Percentiles rank a stretch among this genome's conserved stretches.
phyloP scores from a whole-genome alignment of 2,888 invertebrate genomes.

The Teleiodes luculella region DNA sequence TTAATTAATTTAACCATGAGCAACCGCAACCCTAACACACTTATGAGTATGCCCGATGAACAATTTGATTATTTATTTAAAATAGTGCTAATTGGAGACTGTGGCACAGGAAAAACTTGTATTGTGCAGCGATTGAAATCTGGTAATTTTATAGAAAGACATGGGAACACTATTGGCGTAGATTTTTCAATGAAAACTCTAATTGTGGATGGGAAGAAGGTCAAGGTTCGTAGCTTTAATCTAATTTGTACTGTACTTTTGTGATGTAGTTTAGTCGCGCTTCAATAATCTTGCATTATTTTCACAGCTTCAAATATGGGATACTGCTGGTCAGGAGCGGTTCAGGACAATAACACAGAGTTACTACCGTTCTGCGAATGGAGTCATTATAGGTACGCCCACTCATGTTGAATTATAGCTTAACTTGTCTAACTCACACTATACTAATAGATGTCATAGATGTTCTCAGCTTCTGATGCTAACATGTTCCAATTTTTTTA shows the following conservation, averaged over 20 bases:
- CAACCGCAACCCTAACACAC: constrained; percentile 85
- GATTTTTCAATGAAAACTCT: constrained; percentile 99
- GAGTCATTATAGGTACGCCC: constrained; percentile 89
- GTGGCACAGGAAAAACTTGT: constrained; percentile 94
- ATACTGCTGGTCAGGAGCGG: constrained; percentile 97
- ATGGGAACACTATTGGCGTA: constrained; percentile 98
- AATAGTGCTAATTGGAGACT: constrained; percentile 95
- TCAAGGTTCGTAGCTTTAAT: constrained; percentile 84
- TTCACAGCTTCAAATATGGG: constrained; percentile 94
- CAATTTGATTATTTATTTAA: constrained; percentile 96
- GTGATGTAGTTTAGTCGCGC: constrained; percentile 18
- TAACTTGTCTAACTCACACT: not conserved
- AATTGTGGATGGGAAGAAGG: constrained; percentile 93
- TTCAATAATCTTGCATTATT: constrained; percentile 8
- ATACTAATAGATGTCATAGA: too few species aligned
- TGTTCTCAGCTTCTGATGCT: too few species aligned
- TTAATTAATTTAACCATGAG: constrained; percentile 77
- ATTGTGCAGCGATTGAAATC: constrained; percentile 97
- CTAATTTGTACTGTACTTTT: constrained; percentile 29
- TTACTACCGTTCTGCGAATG: constrained; percentile 97
- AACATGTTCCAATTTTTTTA: constrained; percentile 49
- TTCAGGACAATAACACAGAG: constrained; percentile 98
- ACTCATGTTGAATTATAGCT: not conserved
- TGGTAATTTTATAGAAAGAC: constrained; percentile 95
- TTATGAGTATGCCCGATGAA: constrained; percentile 88